These are phyloP conservation scores for Pristionchus exspectatus DNA, from an alignment of 2,888 invertebrate genomes.

Conservation along the genomic window DNA sequence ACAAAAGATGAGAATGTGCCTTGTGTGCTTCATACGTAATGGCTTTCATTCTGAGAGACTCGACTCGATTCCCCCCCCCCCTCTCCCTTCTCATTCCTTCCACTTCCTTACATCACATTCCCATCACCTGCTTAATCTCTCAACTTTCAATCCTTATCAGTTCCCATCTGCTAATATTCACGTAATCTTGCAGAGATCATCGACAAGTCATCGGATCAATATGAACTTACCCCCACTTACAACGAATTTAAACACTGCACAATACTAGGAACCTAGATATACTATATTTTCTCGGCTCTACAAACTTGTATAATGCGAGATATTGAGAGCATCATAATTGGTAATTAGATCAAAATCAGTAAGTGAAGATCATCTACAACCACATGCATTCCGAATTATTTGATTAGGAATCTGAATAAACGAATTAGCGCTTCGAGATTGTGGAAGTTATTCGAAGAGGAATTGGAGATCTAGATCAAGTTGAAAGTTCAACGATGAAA, in stretches of 20 bases:
- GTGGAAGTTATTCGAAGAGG: not conserved
- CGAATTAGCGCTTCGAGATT: not conserved
- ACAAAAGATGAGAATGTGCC: not conserved
- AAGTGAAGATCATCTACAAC: not conserved
- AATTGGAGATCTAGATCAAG: not conserved
- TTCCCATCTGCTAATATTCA: slow-evolving; percentile 21
- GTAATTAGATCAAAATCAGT: not conserved
- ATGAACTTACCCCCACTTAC: not conserved
- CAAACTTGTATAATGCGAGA: not conserved
- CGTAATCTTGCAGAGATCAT: slow-evolving; percentile 37
- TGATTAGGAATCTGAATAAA: not conserved
- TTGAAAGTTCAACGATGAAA: slow-evolving; percentile 37
- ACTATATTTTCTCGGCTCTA: not conserved
- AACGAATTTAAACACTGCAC: not conserved
- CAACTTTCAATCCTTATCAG: slow-evolving; percentile 49
- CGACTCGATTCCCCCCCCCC: not conserved
- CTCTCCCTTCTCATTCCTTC: not conserved
- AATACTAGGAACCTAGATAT: not conserved
- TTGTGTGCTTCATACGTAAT: not conserved
- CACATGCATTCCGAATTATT: not conserved
- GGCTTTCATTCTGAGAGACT: not conserved
- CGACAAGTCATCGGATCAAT: not conserved
- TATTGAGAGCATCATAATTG: not conserved
- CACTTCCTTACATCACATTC: slow-evolving; percentile 19
- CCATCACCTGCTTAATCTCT: slow-evolving; percentile 43